Conservation (phyloP, 1,140 invertebrate species). For the Gyrodactylus bullatarudis region DNA sequence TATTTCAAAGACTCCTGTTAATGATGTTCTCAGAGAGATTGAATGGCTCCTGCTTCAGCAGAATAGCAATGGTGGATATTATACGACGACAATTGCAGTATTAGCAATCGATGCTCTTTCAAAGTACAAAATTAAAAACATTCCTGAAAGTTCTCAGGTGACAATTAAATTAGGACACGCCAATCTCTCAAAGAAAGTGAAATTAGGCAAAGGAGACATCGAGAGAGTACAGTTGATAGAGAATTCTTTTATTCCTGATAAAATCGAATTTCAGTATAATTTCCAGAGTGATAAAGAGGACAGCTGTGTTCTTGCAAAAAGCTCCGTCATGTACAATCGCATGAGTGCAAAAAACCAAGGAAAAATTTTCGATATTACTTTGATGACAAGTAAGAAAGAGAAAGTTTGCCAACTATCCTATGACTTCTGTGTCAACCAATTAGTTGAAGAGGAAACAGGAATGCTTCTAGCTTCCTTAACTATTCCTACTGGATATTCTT, state of each 20-base stretch:
- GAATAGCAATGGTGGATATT: slow-evolving; percentile 1
- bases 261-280: not conserved
- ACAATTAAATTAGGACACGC: not conserved
- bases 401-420: not conserved
- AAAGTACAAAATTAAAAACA: not conserved
- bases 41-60: not conserved
- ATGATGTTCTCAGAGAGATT: not conserved
- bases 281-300: not conserved
- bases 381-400: not conserved
- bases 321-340: not conserved
- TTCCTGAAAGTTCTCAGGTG: not conserved
- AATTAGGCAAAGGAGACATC: not conserved
- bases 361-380: not conserved
- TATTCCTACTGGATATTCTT: not conserved
- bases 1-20: not conserved
- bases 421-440: too few relatives aligned
- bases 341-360: not conserved
- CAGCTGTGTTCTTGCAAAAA: not conserved
- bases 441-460: not conserved
- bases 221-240: not conserved
- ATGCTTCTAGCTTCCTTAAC: not conserved
- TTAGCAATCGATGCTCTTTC: not conserved
- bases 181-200: not conserved
- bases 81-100: not conserved
- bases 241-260: not conserved